Conservation (phyloP, 2,888 invertebrate species). For the Rhyacophila evoluta region DNA sequence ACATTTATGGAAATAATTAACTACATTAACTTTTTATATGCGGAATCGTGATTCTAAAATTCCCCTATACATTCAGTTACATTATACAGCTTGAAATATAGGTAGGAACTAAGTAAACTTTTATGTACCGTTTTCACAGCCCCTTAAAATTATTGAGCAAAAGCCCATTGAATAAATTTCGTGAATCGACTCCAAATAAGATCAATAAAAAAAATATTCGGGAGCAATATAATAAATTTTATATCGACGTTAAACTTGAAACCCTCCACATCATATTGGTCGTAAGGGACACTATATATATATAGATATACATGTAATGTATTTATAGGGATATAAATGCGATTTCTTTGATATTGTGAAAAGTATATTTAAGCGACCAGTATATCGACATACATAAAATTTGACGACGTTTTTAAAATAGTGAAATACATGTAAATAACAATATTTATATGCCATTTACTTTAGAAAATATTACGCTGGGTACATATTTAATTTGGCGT, state of each 20-base stretch:
- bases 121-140: constrained; percentile 9
- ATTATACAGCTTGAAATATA: background rate
- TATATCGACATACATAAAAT: background rate
- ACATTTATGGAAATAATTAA: too few species aligned
- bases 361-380: background rate
- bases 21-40: too few species aligned
- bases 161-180: constrained; percentile 17
- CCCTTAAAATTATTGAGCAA: constrained; percentile 21
- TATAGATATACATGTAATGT: background rate
- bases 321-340: background rate
- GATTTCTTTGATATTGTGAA: background rate
- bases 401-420: too few species aligned
- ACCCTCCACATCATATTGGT: constrained; percentile 10
- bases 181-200: constrained; percentile 18
- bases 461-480: too few species aligned
- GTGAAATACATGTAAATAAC: too few species aligned
- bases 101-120: background rate
- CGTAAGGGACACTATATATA: background rate
- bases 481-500: too few species aligned
- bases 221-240: constrained; percentile 22
- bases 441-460: too few species aligned
- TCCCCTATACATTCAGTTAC: background rate
- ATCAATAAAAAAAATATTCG: constrained; percentile 8
- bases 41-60: background rate
- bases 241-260: constrained; percentile 20